Percentiles rank a stretch among this genome's conserved stretches.
Evolutionary conservation across 2,113 vertebrate genomes (phyloP).

Genomic region (Solea senegalensis): DNA sequence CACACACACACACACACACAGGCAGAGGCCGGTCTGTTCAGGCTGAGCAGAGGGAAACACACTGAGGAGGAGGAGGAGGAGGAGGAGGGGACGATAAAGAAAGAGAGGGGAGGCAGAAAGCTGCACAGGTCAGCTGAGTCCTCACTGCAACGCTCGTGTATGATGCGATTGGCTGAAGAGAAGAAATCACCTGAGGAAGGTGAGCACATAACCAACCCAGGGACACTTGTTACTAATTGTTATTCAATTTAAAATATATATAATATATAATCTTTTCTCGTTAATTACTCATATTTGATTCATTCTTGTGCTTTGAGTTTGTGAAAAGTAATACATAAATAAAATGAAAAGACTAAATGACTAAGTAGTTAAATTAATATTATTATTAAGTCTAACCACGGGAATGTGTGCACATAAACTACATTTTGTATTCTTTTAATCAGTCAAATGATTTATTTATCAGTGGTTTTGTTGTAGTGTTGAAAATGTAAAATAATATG

Average conservation of each 20-base stretch:
- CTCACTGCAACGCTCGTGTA: background rate
- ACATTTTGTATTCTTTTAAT: too few species aligned
- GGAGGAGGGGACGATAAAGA: conserved; percentile 8
- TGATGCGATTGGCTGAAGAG: conserved; percentile 44
- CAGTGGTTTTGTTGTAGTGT: too few species aligned
- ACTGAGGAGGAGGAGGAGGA: background rate
- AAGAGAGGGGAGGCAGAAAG: background rate
- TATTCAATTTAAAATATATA: background rate
- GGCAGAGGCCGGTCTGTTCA: conserved; percentile 10
- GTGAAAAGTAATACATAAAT: too few species aligned
- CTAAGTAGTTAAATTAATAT: too few species aligned
- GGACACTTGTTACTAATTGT: background rate
- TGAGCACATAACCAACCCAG: background rate
- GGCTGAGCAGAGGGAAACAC: conserved; percentile 18
- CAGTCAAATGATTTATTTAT: too few species aligned
- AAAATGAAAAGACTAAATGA: too few species aligned
- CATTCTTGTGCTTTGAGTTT: too few species aligned
- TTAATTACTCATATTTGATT: too few species aligned
- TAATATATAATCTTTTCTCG: too few species aligned
- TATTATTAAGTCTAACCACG: too few species aligned
- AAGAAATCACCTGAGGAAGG: conserved; percentile 54
- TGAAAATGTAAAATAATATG: too few species aligned
- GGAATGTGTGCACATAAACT: too few species aligned
- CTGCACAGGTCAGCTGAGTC: background rate
- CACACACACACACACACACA: background rate